These are phyloP conservation scores for Ageneiosus marmoratus DNA, from an alignment of 2,113 vertebrate genomes.

Conservation along the genomic window DNA sequence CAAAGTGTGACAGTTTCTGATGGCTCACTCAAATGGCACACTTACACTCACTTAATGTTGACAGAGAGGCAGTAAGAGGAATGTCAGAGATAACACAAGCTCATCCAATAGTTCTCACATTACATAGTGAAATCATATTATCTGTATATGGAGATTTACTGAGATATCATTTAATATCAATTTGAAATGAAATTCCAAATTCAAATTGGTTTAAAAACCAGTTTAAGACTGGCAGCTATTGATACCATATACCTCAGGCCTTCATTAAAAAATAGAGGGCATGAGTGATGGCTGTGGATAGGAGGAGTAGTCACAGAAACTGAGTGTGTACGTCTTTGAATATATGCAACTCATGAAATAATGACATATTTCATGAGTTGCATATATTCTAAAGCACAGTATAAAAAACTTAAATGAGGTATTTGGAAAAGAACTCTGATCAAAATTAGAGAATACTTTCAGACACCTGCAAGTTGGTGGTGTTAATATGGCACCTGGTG, in stretches of 20 bases:
- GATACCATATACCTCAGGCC: not conserved
- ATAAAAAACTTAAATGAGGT: no score
- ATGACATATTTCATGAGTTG: no score
- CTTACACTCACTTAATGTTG: conserved; percentile 44
- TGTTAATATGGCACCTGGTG: no score
- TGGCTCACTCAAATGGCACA: conserved; percentile 46
- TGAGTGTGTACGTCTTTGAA: not conserved
- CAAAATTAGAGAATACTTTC: no score
- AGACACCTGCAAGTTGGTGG: no score
- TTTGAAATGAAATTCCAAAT: not conserved
- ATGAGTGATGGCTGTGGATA: not conserved
- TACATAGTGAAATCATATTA: not conserved
- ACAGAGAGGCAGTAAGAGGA: not conserved
- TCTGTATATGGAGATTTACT: not conserved
- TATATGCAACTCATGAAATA: no score
- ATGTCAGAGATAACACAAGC: not conserved
- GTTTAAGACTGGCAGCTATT: not conserved
- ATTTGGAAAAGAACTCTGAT: no score
- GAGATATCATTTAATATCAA: not conserved
- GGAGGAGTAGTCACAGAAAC: not conserved
- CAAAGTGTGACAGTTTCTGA: conserved; percentile 50
- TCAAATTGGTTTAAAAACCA: not conserved
- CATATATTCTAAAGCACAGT: no score
- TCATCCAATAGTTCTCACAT: not conserved
- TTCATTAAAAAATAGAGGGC: not conserved